phyloP scores from a whole-genome alignment of 2,888 invertebrate genomes.

The Eristalis intricaria region DNA sequence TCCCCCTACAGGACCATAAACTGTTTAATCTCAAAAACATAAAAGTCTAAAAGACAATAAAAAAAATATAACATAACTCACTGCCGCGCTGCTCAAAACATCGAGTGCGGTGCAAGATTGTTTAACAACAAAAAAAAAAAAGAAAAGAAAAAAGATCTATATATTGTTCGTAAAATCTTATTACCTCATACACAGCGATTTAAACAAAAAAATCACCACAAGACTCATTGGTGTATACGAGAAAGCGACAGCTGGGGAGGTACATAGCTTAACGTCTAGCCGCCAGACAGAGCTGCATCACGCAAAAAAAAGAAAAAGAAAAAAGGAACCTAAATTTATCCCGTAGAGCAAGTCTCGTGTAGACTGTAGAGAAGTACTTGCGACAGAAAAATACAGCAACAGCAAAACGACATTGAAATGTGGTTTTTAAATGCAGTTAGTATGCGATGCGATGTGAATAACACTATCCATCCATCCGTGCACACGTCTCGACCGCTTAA shows the following conservation, averaged over 20 bases:
- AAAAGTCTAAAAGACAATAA: slow-evolving; percentile 39
- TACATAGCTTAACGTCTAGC: slow-evolving; percentile 36
- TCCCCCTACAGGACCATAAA: neutral
- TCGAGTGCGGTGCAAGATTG: slow-evolving; percentile 34
- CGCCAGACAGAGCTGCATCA: slow-evolving; percentile 38
- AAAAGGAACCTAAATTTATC: slow-evolving; percentile 52
- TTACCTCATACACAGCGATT: slow-evolving; percentile 37
- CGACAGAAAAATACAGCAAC: slow-evolving; percentile 53
- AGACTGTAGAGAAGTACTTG: slow-evolving; percentile 6
- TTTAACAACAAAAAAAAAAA: slow-evolving; percentile 34
- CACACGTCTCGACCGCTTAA: slow-evolving; percentile 35
- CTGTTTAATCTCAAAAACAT: slow-evolving; percentile 13
- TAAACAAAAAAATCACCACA: slow-evolving; percentile 6
- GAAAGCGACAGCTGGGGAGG: slow-evolving; percentile 13
- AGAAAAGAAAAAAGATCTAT: neutral
- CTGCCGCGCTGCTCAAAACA: slow-evolving; percentile 30
- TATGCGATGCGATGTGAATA: slow-evolving; percentile 59
- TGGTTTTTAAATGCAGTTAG: slow-evolving; percentile 67
- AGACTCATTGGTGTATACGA: slow-evolving; percentile 17
- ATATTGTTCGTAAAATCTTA: slow-evolving; percentile 60
- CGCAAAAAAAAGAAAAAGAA: slow-evolving; percentile 26
- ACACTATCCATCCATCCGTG: slow-evolving; percentile 59
- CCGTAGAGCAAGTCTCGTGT: slow-evolving; percentile 40
- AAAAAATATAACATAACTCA: slow-evolving; percentile 61
- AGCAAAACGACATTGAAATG: slow-evolving; percentile 65